Percentiles rank a stretch among this genome's conserved stretches.
Conservation (phyloP, 2,113 vertebrate genomes). For the Cyprinodon variegatus region DNA sequence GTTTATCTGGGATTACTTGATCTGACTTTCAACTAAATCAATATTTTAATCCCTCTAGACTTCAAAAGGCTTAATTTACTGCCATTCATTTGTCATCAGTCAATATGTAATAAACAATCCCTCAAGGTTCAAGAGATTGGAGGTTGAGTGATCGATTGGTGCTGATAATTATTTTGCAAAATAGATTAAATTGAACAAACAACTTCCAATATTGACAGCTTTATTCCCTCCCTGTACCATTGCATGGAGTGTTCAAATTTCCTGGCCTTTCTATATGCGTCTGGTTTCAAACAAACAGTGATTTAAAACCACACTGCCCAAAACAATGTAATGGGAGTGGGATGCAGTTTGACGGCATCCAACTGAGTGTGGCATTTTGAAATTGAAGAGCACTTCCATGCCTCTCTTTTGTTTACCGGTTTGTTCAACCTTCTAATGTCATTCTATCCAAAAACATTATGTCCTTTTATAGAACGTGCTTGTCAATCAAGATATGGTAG, state of each 20-base stretch:
- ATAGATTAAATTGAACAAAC: too few species aligned
- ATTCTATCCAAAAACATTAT: slow-evolving; percentile 17
- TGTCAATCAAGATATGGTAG: slow-evolving; percentile 1
- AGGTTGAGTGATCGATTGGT: too few species aligned
- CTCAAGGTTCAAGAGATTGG: too few species aligned
- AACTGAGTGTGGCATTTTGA: slow-evolving; percentile 12
- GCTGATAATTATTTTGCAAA: too few species aligned
- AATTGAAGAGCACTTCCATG: background rate
- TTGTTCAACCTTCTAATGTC: slow-evolving; percentile 1
- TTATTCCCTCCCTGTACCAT: background rate
- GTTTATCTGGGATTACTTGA: too few species aligned
- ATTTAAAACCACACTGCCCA: slow-evolving; percentile 1
- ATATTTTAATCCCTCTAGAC: too few species aligned
- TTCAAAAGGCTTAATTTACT: too few species aligned
- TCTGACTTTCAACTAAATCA: too few species aligned
- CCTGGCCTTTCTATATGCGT: background rate
- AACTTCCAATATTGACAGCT: too few species aligned
- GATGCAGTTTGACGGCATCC: slow-evolving; percentile 3
- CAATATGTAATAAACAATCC: too few species aligned
- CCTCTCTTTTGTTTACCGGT: slow-evolving; percentile 5
- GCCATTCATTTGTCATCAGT: too few species aligned
- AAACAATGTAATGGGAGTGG: background rate
- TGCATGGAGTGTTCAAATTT: background rate
- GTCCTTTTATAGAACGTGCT: slow-evolving; percentile 7
- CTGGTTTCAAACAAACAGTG: slow-evolving; percentile 7